Evolutionary conservation across 2,797 vertebrate genomes (phyloP), one percentile per base, ranked within the genome.

Genomic region (Syngnathus acus): DNA sequence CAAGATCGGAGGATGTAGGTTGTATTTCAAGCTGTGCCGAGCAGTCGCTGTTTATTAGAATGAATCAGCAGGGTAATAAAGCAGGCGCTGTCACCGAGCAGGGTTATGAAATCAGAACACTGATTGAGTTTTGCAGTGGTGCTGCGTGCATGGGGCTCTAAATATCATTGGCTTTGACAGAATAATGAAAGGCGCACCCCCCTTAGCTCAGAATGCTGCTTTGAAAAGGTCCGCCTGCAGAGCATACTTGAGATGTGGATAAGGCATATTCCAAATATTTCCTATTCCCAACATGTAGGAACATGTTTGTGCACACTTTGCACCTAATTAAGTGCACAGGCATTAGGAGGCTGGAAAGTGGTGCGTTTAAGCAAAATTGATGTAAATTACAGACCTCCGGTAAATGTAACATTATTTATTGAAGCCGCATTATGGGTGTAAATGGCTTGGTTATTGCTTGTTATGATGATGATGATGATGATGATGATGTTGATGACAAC

Each of bases 51-150:
- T 78, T 91, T 91, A 90, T 92, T 90, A 88, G 91, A 83, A 72
- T 83, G 90, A 91, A 93, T 92, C 90, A 91, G 90, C 77, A 70
- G 70, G 76, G 66, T 80, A 76, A 92, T 94, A 93, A 95, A 95
- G 93, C 93, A 94, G 91, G 82, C 85, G 84, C 91, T 90, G 90
- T 92, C 92, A 93, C 73, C 75, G 68, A 90, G 91, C 88, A 85
- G 89, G 88, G 93, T 94, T 95, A 95, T 94, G 93, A 93, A 95
- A 94, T 94, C 93, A 93, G 91, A 93, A 83, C 13, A 76, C 86
- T 90, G 89, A 90, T 90, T 90, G 89, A 90, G 89, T 91, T 90
- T 90, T 86, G 80, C 76, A 80, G 86, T 79, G 70, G 78, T 68
- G 83, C 82, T 73, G 65, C 83, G 81, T 76, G 82, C 73, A 77